Conservation (phyloP, 2,888 invertebrate genomes). For the Trissoscelio sp. region DNA sequence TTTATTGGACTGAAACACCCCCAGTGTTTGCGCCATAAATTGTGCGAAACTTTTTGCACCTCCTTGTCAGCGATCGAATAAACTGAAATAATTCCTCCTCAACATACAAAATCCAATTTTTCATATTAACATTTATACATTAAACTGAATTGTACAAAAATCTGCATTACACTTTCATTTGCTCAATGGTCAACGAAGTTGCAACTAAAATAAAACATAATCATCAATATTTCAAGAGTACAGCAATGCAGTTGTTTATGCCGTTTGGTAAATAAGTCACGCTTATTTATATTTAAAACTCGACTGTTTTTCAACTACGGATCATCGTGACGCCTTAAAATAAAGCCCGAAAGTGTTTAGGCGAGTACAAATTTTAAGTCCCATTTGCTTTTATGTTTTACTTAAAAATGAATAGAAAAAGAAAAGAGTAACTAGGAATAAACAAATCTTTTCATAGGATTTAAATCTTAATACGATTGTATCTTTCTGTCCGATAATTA, state of each 20-base stretch:
- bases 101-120: neutral
- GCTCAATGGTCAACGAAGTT: neutral
- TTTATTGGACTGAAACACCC: neutral
- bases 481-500: neutral
- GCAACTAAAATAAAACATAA: slow-evolving; percentile 2
- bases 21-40: neutral
- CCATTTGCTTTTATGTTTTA: no score
- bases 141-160: neutral
- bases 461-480: neutral
- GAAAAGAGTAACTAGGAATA: no score
- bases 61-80: neutral
- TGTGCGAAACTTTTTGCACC: neutral
- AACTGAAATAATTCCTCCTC: neutral
- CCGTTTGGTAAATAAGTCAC: slow-evolving; percentile 10
- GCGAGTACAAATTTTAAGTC: no score
- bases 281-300: slow-evolving; percentile 17
- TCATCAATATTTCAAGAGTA: slow-evolving; percentile 22
- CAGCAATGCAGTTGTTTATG: slow-evolving; percentile 24
- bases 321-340: neutral
- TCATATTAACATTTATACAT: neutral
- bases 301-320: neutral
- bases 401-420: no score
- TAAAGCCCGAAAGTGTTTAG: neutral
- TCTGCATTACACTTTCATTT: neutral
- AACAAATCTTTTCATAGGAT: no score